Evolutionary conservation across 1,140 invertebrate species (phyloP).

Genomic region (Brachionus sp.): DNA sequence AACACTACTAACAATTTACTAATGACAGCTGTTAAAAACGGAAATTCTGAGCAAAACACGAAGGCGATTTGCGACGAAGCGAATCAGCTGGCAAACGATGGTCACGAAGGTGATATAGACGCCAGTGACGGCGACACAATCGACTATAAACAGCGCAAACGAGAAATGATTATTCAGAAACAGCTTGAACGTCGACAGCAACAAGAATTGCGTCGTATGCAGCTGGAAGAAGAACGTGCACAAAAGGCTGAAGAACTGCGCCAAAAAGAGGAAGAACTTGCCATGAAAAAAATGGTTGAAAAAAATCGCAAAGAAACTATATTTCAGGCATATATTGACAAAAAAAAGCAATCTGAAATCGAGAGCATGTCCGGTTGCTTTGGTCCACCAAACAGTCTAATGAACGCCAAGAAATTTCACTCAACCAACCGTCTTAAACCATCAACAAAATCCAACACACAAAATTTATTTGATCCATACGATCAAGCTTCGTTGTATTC

Average conservation of each 20-base stretch:
- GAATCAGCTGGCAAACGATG: not conserved
- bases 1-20: constrained; percentile 22
- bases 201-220: constrained; percentile 13
- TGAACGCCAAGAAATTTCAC: constrained; percentile 41
- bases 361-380: constrained; percentile 14
- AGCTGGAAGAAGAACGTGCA: constrained; percentile 29
- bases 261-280: constrained; percentile 28
- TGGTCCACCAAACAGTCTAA: not conserved
- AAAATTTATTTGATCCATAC: not conserved
- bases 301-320: constrained; percentile 45
- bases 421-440: constrained; percentile 33
- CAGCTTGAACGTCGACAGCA: constrained; percentile 35
- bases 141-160: constrained; percentile 30
- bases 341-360: constrained; percentile 33
- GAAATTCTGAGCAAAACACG: not conserved
- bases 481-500: constrained; percentile 27
- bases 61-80: not conserved
- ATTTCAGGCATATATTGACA: constrained; percentile 43
- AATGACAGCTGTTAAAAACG: constrained; percentile 24
- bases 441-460: not conserved
- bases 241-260: constrained; percentile 28
- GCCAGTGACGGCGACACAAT: not conserved
- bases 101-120: not conserved
- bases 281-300: constrained; percentile 24
- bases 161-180: constrained; percentile 20